Conservation (phyloP, 2,113 vertebrate species). For the Penelope pileata region DNA sequence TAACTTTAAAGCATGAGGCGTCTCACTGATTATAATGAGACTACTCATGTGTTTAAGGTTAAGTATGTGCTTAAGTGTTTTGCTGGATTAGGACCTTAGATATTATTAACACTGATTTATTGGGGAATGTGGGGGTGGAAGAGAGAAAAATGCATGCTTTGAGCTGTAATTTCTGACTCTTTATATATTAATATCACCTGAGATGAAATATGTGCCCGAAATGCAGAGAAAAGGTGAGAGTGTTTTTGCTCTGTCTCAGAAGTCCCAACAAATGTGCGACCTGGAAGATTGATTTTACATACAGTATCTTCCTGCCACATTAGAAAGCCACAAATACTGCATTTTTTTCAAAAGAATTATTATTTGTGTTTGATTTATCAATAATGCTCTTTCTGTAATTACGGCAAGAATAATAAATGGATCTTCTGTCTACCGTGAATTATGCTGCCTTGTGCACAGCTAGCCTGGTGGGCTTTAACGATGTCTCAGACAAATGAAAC, state of each 20-base stretch:
- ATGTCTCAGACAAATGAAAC: conserved; percentile 73
- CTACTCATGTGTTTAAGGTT: conserved; percentile 61
- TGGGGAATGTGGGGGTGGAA: not conserved
- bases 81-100: conserved; percentile 38
- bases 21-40: conserved; percentile 53
- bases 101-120: conserved; percentile 45
- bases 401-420: conserved; percentile 76
- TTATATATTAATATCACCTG: not conserved
- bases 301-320: conserved; percentile 30
- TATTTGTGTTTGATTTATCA: conserved; percentile 76
- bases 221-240: conserved; percentile 47
- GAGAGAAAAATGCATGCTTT: conserved; percentile 6
- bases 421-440: conserved; percentile 73
- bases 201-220: conserved; percentile 49
- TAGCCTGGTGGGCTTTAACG: conserved; percentile 50
- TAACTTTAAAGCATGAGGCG: conserved; percentile 41
- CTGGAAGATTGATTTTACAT: conserved; percentile 44
- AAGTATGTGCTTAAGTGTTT: conserved; percentile 55
- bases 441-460: conserved; percentile 43
- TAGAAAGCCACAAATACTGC: conserved; percentile 48
- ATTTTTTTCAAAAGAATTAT: conserved; percentile 64
- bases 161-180: not conserved
- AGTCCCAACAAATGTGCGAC: not conserved
- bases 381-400: conserved; percentile 74
- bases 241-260: conserved; percentile 32